Evolutionary conservation across 2,888 invertebrate species (phyloP).

Genomic region (Polydrusus cervinus): DNA sequence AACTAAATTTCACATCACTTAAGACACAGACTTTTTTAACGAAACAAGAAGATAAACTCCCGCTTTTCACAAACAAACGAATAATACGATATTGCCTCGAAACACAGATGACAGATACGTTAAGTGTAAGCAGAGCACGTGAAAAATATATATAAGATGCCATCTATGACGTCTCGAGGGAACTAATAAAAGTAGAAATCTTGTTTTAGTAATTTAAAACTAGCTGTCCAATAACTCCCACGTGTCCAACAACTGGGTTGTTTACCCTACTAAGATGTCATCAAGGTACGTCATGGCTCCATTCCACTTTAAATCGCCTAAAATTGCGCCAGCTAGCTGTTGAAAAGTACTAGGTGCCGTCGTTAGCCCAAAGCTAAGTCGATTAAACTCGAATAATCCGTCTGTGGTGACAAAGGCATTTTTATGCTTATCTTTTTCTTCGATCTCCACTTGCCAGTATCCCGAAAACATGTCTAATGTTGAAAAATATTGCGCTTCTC

Average conservation of each 20-base stretch:
- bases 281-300: too few species aligned
- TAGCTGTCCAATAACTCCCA: constrained; percentile 23
- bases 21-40: constrained; percentile 1
- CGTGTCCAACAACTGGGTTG: constrained; percentile 33
- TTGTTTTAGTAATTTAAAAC: constrained; percentile 9
- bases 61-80: constrained; percentile 7
- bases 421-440: too few species aligned
- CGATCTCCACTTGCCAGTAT: too few species aligned
- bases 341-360: too few species aligned
- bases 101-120: background rate
- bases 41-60: constrained; percentile 9
- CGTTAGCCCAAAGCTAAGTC: too few species aligned
- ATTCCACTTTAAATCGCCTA: too few species aligned
- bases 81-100: background rate
- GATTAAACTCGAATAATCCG: too few species aligned
- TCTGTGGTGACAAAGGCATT: too few species aligned
- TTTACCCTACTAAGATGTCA: too few species aligned
- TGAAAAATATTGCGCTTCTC: too few species aligned
- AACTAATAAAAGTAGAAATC: constrained; percentile 13
- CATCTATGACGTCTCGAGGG: background rate
- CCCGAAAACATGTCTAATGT: too few species aligned
- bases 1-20: background rate
- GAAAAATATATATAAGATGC: background rate
- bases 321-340: too few species aligned
- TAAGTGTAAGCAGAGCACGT: background rate